Percentiles rank a stretch among this genome's conserved stretches.
Evolutionary conservation across 2,797 vertebrate genomes (phyloP).

Genomic region (Pseudopleuronectes americanus): DNA sequence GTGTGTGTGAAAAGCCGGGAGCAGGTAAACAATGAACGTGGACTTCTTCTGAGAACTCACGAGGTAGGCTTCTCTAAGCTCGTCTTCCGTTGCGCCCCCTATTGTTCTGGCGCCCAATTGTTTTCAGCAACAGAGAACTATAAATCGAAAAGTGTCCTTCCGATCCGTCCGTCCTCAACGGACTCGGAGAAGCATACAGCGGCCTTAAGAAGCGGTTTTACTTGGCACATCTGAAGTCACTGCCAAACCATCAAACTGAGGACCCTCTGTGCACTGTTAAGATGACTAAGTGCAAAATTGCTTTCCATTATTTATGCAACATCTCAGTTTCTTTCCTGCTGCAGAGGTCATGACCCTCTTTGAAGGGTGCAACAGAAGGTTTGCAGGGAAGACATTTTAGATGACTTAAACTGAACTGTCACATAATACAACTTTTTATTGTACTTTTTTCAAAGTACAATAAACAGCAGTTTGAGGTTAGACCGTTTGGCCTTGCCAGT

Average conservation of each 20-base stretch:
- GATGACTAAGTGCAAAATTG: constrained; percentile 28
- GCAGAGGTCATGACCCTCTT: constrained; percentile 67
- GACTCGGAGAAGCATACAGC: too few relatives aligned
- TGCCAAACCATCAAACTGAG: constrained; percentile 37
- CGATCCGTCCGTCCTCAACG: too few relatives aligned
- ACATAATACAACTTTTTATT: constrained; percentile 8
- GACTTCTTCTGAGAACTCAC: too few relatives aligned
- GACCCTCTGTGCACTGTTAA: constrained; percentile 48
- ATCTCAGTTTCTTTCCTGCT: constrained; percentile 32
- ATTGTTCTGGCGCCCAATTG: too few relatives aligned
- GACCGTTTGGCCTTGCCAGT: constrained; percentile 34
- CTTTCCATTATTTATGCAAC: constrained; percentile 61
- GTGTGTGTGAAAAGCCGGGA: too few relatives aligned
- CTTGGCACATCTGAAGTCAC: constrained; percentile 34
- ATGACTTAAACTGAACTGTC: constrained; percentile 41
- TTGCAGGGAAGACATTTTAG: constrained; percentile 48
- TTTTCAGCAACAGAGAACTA: too few relatives aligned
- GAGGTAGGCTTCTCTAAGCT: too few relatives aligned
- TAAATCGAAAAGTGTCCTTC: too few relatives aligned
- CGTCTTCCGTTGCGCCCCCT: too few relatives aligned
- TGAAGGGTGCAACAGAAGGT: constrained; percentile 51
- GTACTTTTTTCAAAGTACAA: too few relatives aligned
- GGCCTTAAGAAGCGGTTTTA: constrained; percentile 9
- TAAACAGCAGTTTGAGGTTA: constrained; percentile 1
- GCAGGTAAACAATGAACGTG: too few relatives aligned